Evolutionary conservation across 1,140 invertebrate species (phyloP), one percentile per base, ranked within the genome.

Genomic region (Hermatobates lingyangjiaoensis): DNA sequence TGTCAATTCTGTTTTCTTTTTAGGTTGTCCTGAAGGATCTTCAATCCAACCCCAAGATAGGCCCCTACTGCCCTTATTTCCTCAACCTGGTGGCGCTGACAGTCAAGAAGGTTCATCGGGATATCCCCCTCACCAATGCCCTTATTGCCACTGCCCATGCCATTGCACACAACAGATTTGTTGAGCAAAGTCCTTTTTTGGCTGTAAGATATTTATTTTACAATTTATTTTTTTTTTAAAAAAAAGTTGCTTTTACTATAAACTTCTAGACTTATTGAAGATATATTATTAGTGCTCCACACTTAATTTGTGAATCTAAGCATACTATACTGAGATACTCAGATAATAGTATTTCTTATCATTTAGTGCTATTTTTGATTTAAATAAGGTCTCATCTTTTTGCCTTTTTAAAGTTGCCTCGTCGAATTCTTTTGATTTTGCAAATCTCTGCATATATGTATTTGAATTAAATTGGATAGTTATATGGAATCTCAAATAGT

Each of bases 21-120:
- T 18, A 58, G 56, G 48, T 58, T 26, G 54, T 53, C 14, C 39
- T 58, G 14, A 48, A 27, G 15, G 56, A 58, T 46, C 30, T 58
- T 21, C 45, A 45, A 42, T 52, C 34, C 7, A 58, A 58, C 40
- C 52, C 56, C 12, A 55, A 55, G 34, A 53, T 55, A 14, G 54
- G 54, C 5, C 54, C 56, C 14, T 15, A 55, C 4, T 53, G 52
- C 25, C 56, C 56, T n/a, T 58, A 58, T 51, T 58, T 58, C 38
- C 34, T 58, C 2, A 58, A 58, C 23, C 46, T 58, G 12, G 54
- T 58, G 1, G 56, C 56, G 18, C 28, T 55, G 1, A 51, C 54
- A 20, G 52, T 58, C 23, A 55, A 55, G 30, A 54, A 55, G 34
- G 15, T 53, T 3, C 48, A 28, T 15, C 25, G 56, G 14, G 34